phyloP scores from a whole-genome alignment of 1,140 invertebrate genomes.

The Sweltsa coloradensis region DNA sequence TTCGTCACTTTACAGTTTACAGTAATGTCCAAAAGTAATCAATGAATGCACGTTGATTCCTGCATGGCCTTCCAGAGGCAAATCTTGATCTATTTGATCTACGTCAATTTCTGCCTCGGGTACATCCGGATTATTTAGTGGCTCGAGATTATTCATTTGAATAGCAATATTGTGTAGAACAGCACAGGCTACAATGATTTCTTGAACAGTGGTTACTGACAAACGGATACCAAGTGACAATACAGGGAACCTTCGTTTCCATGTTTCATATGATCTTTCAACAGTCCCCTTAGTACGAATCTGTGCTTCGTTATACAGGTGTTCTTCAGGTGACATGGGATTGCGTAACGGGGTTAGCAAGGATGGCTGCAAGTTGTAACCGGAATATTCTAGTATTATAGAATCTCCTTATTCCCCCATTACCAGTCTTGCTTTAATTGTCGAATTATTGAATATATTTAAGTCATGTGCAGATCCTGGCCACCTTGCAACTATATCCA shows the following conservation, averaged over 20 bases:
- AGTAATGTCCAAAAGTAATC: too few species aligned
- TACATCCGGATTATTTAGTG: not conserved
- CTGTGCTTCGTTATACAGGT: slow-evolving; percentile 17
- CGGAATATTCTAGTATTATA: slow-evolving; percentile 23
- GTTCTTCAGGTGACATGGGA: slow-evolving; percentile 6
- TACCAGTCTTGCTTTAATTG: slow-evolving; percentile 14
- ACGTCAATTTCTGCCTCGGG: too few species aligned
- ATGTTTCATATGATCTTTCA: slow-evolving; percentile 26
- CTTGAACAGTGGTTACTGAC: slow-evolving; percentile 20
- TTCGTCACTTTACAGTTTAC: too few species aligned
- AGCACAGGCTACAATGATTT: slow-evolving; percentile 26
- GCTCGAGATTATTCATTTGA: slow-evolving; percentile 8
- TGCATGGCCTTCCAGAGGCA: too few species aligned
- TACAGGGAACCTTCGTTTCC: slow-evolving; percentile 28
- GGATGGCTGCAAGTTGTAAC: slow-evolving; percentile 9
- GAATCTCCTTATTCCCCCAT: slow-evolving; percentile 18
- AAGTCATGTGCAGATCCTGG: slow-evolving; percentile 26
- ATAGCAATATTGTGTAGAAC: slow-evolving; percentile 30
- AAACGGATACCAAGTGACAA: slow-evolving; percentile 22
- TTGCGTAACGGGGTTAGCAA: slow-evolving; percentile 11
- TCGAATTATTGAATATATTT: slow-evolving; percentile 23
- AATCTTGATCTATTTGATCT: too few species aligned
- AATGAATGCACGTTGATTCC: too few species aligned
- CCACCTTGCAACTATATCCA: slow-evolving; percentile 27
- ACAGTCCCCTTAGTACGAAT: slow-evolving; percentile 28